Percentiles rank a stretch among this genome's conserved stretches.
These are phyloP conservation scores for Sinosuthora webbiana DNA, from an alignment of 2,113 vertebrate species.

Conservation along the genomic window DNA sequence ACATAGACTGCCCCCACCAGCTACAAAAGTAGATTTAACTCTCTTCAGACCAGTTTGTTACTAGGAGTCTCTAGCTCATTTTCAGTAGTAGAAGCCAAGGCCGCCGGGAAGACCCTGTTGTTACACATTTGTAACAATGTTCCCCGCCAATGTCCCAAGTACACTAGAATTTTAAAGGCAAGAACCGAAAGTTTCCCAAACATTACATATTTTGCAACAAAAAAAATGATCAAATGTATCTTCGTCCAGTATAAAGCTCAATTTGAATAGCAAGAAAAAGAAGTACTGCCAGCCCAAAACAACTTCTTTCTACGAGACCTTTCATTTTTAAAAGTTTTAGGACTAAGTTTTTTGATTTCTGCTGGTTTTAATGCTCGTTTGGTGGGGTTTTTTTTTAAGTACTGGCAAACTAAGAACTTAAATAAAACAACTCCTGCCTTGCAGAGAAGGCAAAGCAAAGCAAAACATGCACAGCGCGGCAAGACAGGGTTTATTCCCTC, in stretches of 20 bases:
- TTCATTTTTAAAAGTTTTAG: background rate
- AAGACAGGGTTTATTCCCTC: fast-evolving
- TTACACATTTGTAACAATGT: background rate
- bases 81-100: background rate
- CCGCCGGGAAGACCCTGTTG: fast-evolving
- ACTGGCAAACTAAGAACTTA: background rate
- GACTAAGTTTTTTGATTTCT: background rate
- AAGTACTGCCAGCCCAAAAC: background rate
- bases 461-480: background rate
- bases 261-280: background rate
- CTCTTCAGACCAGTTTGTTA: background rate
- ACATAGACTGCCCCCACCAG: fast-evolving
- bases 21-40: background rate
- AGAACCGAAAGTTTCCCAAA: background rate
- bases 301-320: background rate
- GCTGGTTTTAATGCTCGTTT: background rate
- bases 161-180: background rate
- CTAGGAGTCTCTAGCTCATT: background rate
- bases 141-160: background rate
- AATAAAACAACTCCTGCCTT: background rate
- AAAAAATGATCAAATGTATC: background rate
- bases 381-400: background rate
- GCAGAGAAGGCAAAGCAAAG: background rate
- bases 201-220: background rate
- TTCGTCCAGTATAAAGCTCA: background rate